Evolutionary conservation across 1,140 invertebrate genomes (phyloP), one percentile per base, ranked within the genome.

Genomic region (fruit fly (Drosophila melanogaster)): DNA sequence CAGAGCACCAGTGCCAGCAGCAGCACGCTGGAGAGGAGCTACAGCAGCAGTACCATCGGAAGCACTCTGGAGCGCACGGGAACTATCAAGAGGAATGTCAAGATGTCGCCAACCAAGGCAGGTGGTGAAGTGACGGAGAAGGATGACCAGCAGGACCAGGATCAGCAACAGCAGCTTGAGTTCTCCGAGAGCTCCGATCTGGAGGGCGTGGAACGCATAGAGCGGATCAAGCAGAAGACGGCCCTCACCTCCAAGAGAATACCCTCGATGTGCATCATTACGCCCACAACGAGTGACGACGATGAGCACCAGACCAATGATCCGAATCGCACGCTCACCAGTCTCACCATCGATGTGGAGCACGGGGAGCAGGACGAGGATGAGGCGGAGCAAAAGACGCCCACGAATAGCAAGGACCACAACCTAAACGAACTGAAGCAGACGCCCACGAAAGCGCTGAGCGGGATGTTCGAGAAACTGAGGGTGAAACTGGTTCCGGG

Each of bases 211-310:
- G 96, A 97, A 77, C 94, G 96, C 84, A 96, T 97, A 59, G 96
- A 97, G 92, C 94, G 96, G 78, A 96, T 98, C 53, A 93, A 96
- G 67, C 95, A 95, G 12, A 98, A 98, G 93, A 98, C 97, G 0
- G 95, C 96, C 6, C 97, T 98, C 33, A 97, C 96, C 72, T 96
- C 95, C 11, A 96, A 96, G 77, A 94, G 97, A 71, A 98, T 98
- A 87, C 97, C 97, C 4, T 97, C 97, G 0, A 97, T 98, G 96
- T 98, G 97, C 92, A 96, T 97, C 0, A 97, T 98, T 15, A 98
- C 97, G 7, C 97, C 97, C 10, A 95, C 96, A 1, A 96, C 96
- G 58, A 97, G 96, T 49, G 97, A 98, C 71, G 97, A 98, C 79
- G 97, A 97, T 85, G 95, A 95, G 60, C 91, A 94, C 55, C 92